These are phyloP conservation scores for Drosophila rellima DNA, from an alignment of 2,888 invertebrate species.

Conservation along the genomic window DNA sequence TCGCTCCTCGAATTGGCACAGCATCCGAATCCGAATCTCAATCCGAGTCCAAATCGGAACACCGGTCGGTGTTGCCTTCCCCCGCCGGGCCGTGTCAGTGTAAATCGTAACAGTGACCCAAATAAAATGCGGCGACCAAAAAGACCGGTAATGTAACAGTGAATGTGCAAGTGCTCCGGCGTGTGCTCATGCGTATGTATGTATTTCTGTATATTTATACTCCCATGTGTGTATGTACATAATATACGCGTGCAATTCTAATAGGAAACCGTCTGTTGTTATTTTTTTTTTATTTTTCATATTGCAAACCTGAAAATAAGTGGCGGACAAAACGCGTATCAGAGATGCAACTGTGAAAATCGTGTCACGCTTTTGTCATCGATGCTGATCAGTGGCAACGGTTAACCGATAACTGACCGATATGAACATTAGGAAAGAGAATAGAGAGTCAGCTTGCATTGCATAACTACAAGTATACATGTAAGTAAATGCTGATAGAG, in stretches of 20 bases:
- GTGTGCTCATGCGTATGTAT: conserved; percentile 12
- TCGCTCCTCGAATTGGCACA: conserved; percentile 51
- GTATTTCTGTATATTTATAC: conserved; percentile 5
- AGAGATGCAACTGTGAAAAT: conserved; percentile 31
- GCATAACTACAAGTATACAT: too few relatives aligned
- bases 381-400: not conserved
- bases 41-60: conserved; percentile 19
- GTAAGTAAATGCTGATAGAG: not conserved
- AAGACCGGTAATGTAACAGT: conserved; percentile 82
- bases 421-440: too few relatives aligned
- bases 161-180: conserved; percentile 70
- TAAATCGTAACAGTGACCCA: conserved; percentile 83
- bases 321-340: conserved; percentile 8
- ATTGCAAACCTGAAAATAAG: conserved; percentile 63
- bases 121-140: conserved; percentile 77
- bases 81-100: conserved; percentile 26
- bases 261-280: conserved; percentile 56
- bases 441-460: too few relatives aligned
- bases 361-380: conserved; percentile 40
- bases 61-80: conserved; percentile 21
- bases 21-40: conserved; percentile 28
- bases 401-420: not conserved
- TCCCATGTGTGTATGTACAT: conserved; percentile 17
- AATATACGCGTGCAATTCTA: conserved; percentile 73
- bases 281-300: conserved; percentile 12